phyloP scores from a whole-genome alignment of 2,888 invertebrate genomes.

The Drosophila limbata region DNA sequence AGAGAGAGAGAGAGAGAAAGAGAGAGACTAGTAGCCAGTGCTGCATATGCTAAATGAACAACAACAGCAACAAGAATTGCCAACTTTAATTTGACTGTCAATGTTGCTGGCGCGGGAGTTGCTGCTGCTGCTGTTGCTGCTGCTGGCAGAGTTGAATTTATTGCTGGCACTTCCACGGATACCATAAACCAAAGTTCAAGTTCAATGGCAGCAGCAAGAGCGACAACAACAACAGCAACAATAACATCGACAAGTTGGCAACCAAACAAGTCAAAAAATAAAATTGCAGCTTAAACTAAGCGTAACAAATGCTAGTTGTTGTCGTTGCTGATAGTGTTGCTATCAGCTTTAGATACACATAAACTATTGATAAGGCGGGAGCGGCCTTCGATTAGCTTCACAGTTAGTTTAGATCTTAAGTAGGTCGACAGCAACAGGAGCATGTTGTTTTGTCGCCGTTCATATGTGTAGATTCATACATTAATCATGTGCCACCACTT shows the following conservation, averaged over 20 bases:
- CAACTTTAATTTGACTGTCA: conserved; percentile 74
- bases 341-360: conserved; percentile 49
- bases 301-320: conserved; percentile 8
- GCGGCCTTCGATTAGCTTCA: conserved; percentile 48
- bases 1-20: conserved; percentile 3
- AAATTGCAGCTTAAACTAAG: conserved; percentile 15
- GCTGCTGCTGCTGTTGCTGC: conserved; percentile 26
- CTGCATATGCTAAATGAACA: conserved; percentile 50
- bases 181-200: conserved; percentile 70
- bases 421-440: conserved; percentile 44
- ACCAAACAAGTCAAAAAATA: conserved; percentile 23
- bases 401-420: conserved; percentile 34
- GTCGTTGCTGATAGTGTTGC: conserved; percentile 20
- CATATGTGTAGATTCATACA: conserved; percentile 35
- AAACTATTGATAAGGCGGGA: conserved; percentile 36
- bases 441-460: conserved; percentile 44
- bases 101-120: conserved; percentile 36
- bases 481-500: conserved; percentile 64
- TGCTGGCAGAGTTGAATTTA: conserved; percentile 59
- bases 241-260: conserved; percentile 6
- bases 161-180: conserved; percentile 62
- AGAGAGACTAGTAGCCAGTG: conserved; percentile 16
- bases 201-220: conserved; percentile 73
- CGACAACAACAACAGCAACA: conserved; percentile 32
- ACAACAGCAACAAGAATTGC: conserved; percentile 36